Percentiles rank a stretch among this genome's conserved stretches.
These are phyloP conservation scores for Cliona cf. orientalis DNA, from an alignment of 37 sponge, comb jelly and placozoan genomes.

Conservation along the genomic window DNA sequence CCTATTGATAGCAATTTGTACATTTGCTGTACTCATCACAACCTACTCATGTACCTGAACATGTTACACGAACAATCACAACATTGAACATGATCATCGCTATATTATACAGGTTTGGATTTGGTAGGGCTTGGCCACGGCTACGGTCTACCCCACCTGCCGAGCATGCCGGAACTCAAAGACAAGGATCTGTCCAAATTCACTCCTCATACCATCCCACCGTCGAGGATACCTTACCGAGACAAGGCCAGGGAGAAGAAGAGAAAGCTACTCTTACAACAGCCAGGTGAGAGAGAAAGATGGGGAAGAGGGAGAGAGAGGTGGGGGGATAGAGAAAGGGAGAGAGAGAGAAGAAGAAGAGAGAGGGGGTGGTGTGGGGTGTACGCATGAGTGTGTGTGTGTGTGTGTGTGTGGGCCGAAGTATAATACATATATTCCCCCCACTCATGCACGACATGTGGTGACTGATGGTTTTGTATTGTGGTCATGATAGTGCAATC, in stretches of 20 bases:
- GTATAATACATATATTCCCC: no score
- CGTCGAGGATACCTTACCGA: constrained; percentile 35
- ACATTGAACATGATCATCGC: background rate
- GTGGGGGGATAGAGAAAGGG: background rate
- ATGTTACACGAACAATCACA: no score
- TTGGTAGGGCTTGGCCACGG: constrained; percentile 77
- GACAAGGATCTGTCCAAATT: constrained; percentile 43
- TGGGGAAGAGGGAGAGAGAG: background rate
- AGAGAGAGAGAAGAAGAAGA: background rate
- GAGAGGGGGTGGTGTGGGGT: no score
- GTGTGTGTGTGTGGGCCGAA: no score
- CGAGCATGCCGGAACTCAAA: constrained; percentile 94
- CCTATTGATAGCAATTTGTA: no score
- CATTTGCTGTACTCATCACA: no score
- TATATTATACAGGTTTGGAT: constrained; percentile 71
- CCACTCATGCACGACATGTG: no score
- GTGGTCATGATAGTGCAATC: no score
- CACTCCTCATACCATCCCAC: constrained; percentile 9
- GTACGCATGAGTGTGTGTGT: no score
- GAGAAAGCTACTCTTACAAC: constrained; percentile 1
- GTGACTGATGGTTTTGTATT: no score
- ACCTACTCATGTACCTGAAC: no score
- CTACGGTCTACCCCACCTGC: constrained; percentile 87
- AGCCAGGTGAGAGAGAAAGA: background rate
- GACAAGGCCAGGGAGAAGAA: constrained; percentile 77